Base-by-base conservation (phyloP, 2,113 vertebrate genomes). In the Ellobius talpinus region DNA sequence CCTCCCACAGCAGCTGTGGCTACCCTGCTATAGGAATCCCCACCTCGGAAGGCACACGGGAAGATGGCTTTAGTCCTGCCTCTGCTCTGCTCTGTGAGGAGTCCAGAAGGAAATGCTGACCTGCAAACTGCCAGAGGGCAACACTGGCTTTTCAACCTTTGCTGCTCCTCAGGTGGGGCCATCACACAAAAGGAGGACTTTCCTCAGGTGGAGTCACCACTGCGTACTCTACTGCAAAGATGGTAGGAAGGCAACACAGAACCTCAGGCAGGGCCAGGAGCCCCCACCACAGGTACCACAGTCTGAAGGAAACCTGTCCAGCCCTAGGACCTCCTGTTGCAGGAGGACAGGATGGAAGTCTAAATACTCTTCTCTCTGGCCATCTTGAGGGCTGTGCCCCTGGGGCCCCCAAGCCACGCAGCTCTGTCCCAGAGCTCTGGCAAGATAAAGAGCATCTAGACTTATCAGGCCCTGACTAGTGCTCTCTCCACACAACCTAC, bases 351-450 rank as follows among this genome's bases (percentile, higher is more conserved):
- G 4, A 7, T 24, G 31, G 52, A 11, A 8, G 2, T 24, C 11
- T 10, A 2, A 33, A 45, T 50, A 29, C 31, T 31, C 1, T 14
- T 52, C 47, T 50, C 17, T 9, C 52, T 10, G 61, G 63, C 63
- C 87, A 31, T 24, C 1, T 29, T 14, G 12, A 9, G 61, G 24
- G 0, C 16, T 2, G 10, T 61, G 33, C 33, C 78, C 17, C 21
- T 1, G 14, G 47, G 26, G 45, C 13, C 61, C 63, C 86, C n/a
- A 4, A 0, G 1, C 9, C 74, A 79, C 36, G 3, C 1, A 14
- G 17, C 76, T 85, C 81, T 45, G n/a, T 63, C n/a, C 7, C 24
- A 63, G 94, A 82, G 36, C 42, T 72, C 1, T 13, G 2, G 42
- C n/a, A 58, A 24, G 13, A 7, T 31, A 23, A 14, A 29, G 13